A percentile compares a stretch with the other conserved stretches of the same genome.
Conservation (phyloP, 1,140 invertebrate species). For the Eulimnadia texana region DNA sequence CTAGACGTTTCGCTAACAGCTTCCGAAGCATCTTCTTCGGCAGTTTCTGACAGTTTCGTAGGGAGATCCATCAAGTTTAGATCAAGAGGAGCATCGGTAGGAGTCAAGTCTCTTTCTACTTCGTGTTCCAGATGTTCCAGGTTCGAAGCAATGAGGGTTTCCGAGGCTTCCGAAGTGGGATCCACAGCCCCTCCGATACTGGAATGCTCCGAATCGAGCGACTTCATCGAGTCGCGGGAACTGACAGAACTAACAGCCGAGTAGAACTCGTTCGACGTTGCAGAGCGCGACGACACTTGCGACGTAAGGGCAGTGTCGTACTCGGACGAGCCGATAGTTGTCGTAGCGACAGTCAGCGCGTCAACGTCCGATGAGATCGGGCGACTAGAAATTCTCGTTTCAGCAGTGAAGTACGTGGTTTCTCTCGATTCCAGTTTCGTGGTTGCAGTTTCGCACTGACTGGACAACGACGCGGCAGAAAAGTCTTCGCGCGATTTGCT, state of each 20-base stretch:
- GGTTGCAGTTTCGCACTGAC: too few relatives aligned
- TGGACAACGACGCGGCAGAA: neutral
- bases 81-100: slow-evolving; percentile 2
- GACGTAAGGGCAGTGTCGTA: slow-evolving; percentile 75
- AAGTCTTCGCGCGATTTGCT: neutral
- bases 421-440: slow-evolving; percentile 48
- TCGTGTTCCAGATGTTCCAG: slow-evolving; percentile 37
- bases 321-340: slow-evolving; percentile 48
- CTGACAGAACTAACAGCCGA: slow-evolving; percentile 68
- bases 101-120: slow-evolving; percentile 10
- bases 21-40: too few relatives aligned
- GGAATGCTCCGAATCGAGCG: slow-evolving; percentile 72
- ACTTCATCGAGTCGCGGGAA: slow-evolving; percentile 75
- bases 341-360: slow-evolving; percentile 38
- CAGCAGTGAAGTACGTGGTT: slow-evolving; percentile 67
- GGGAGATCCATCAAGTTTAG: neutral
- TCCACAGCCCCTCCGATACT: slow-evolving; percentile 67
- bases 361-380: slow-evolving; percentile 80
- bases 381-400: slow-evolving; percentile 42
- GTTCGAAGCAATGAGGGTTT: slow-evolving; percentile 68
- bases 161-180: slow-evolving; percentile 67
- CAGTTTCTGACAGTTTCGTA: neutral
- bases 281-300: slow-evolving; percentile 54
- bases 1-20: too few relatives aligned
- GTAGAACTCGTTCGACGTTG: slow-evolving; percentile 63